Conservation (phyloP, 1,140 invertebrate genomes). For the Copidosoma floridanum region DNA sequence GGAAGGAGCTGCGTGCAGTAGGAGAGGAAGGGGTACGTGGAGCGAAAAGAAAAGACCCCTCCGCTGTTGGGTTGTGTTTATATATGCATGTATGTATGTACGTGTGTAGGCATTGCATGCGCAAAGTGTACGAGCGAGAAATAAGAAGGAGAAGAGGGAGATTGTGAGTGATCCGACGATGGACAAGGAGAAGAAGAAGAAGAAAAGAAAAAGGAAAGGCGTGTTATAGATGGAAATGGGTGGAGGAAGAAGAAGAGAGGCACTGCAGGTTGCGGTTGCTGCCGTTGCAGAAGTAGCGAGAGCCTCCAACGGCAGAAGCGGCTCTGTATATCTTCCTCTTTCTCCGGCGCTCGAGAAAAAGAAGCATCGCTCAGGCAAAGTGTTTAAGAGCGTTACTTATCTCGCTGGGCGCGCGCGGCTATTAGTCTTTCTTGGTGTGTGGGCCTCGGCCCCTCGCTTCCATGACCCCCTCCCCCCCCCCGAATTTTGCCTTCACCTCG, state of each 20-base stretch:
- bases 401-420: conserved; percentile 37
- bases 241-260: neutral
- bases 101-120: conserved; percentile 2
- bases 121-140: neutral
- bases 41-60: no score
- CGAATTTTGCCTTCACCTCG: no score
- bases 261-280: no score
- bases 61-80: no score
- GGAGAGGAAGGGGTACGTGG: no score
- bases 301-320: conserved; percentile 27
- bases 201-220: neutral
- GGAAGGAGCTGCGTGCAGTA: neutral
- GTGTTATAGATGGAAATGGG: neutral
- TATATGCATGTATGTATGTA: no score
- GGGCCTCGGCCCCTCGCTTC: no score
- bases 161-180: neutral
- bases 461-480: no score
- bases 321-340: no score
- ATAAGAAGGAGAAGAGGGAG: neutral
- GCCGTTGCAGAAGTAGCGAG: no score
- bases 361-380: conserved; percentile 54
- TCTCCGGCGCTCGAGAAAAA: no score
- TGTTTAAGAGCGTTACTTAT: conserved; percentile 57
- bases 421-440: conserved; percentile 57
- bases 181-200: conserved; percentile 4